A percentile compares a stretch with the other conserved stretches of the same genome.
Evolutionary conservation across 2,113 vertebrate species (phyloP).

Genomic region (Oreochromis aureus): DNA sequence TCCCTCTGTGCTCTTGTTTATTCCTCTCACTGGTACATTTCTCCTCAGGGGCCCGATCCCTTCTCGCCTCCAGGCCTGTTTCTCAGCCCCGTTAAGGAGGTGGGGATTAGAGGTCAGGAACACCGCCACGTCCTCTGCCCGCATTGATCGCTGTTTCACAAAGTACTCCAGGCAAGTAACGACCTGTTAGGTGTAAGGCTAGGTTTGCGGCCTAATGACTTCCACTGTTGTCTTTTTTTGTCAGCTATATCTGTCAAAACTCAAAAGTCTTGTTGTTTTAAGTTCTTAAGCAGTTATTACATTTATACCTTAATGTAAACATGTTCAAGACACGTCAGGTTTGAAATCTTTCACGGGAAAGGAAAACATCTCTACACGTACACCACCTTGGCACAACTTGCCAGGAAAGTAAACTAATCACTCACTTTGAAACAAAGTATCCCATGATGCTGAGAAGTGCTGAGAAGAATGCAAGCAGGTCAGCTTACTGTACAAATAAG

Average conservation of each 20-base stretch:
- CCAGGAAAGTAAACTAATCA: constrained; percentile 59
- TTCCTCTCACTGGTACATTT: constrained; percentile 38
- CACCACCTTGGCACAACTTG: constrained; percentile 20
- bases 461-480: constrained; percentile 54
- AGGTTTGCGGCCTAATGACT: constrained; percentile 26
- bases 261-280: not conserved
- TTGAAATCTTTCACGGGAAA: not conserved
- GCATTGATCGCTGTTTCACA: constrained; percentile 36
- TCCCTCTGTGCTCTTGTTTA: constrained; percentile 24
- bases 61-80: constrained; percentile 30
- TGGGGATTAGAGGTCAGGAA: constrained; percentile 45
- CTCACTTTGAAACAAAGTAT: constrained; percentile 53
- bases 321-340: not conserved
- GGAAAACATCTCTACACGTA: not conserved
- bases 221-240: not conserved
- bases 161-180: constrained; percentile 5
- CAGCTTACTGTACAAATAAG: constrained; percentile 67
- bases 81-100: constrained; percentile 51
- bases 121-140: constrained; percentile 6
- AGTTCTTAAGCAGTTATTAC: not conserved
- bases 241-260: not conserved
- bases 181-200: constrained; percentile 22
- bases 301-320: not conserved
- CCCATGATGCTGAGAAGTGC: constrained; percentile 50
- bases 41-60: constrained; percentile 45